These are phyloP conservation scores for Onchidella celtica DNA, from an alignment of 2,888 invertebrate genomes.

Conservation along the genomic window DNA sequence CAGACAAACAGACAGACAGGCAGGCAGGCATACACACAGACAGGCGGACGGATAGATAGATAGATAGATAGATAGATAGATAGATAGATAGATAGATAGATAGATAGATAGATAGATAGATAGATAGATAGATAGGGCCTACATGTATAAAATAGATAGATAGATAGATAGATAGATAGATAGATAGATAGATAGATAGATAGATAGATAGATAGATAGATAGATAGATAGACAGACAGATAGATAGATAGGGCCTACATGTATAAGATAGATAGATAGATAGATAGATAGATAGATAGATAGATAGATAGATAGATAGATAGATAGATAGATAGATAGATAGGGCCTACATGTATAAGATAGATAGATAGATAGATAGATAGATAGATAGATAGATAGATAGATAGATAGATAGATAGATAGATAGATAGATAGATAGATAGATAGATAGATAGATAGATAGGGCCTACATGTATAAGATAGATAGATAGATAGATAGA, in stretches of 20 bases:
- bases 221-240: too few species aligned
- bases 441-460: neutral
- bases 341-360: neutral
- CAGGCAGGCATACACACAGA: too few species aligned
- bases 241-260: too few species aligned
- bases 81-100: neutral
- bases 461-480: neutral
- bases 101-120: too few species aligned
- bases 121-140: too few species aligned
- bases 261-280: constrained; percentile 1
- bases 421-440: neutral
- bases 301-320: neutral
- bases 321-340: neutral
- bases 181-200: constrained; percentile 1
- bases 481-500: neutral
- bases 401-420: constrained; percentile 40
- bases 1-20: too few species aligned
- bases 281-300: constrained; percentile 5
- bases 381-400: neutral
- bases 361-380: neutral
- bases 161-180: too few species aligned
- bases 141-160: too few species aligned
- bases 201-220: too few species aligned
- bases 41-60: too few species aligned
- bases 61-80: neutral